Conservation (phyloP, 2,888 invertebrate species). For the Spilarctia lutea region DNA sequence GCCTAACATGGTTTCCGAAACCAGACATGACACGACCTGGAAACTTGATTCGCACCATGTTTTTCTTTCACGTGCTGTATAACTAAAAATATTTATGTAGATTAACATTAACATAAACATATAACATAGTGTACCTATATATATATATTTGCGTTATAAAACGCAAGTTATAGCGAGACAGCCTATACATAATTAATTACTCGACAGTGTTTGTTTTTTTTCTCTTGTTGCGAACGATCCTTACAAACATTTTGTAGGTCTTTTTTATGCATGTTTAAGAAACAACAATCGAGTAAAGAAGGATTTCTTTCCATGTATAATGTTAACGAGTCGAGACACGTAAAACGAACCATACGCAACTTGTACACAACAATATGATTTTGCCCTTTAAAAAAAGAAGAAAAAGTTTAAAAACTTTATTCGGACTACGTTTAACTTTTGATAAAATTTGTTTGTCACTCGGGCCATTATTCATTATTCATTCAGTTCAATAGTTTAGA, state of each 20-base stretch:
- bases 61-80: neutral
- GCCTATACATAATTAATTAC: neutral
- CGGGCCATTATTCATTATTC: no score
- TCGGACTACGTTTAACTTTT: no score
- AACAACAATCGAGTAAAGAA: no score
- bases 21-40: neutral
- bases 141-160: neutral
- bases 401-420: no score
- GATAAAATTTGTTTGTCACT: no score
- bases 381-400: neutral
- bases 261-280: no score
- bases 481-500: no score
- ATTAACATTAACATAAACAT: neutral
- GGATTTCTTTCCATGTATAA: no score
- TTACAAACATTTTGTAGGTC: no score
- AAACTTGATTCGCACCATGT: neutral
- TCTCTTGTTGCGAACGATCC: no score
- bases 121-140: no score
- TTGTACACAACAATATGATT: neutral
- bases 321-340: neutral
- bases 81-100: neutral
- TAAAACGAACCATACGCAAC: neutral
- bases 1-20: neutral
- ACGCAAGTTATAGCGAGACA: neutral
- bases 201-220: no score